These are phyloP conservation scores for Lycaon pictus DNA, from an alignment of 2,113 vertebrate genomes.

Conservation along the genomic window DNA sequence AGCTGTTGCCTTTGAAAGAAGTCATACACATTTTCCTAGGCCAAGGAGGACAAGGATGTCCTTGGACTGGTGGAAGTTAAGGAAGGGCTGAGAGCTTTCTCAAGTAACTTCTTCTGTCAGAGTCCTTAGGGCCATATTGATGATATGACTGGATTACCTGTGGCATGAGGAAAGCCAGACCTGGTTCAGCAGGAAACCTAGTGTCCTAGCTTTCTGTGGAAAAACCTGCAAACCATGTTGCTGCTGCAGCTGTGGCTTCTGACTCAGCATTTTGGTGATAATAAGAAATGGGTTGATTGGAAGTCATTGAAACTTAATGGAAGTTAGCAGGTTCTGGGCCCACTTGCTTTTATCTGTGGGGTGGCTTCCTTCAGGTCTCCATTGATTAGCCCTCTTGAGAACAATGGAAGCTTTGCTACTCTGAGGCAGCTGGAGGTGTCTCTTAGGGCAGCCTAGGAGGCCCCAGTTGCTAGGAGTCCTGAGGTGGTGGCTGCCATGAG, in stretches of 20 bases:
- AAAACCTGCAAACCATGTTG: neutral
- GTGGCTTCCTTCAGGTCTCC: slow-evolving; percentile 44
- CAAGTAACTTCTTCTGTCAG: neutral
- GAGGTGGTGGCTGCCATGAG: neutral
- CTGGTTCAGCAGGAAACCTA: neutral
- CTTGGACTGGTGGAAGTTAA: slow-evolving; percentile 3
- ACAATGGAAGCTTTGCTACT: slow-evolving; percentile 39
- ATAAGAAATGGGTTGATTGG: neutral
- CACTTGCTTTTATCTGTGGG: neutral
- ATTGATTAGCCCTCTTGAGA: slow-evolving; percentile 74
- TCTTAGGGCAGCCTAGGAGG: slow-evolving; percentile 30
- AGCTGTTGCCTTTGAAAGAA: slow-evolving; percentile 51
- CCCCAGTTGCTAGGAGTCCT: slow-evolving; percentile 62
- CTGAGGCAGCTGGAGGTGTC: neutral
- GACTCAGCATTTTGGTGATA: neutral
- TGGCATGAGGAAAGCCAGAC: neutral
- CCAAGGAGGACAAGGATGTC: neutral
- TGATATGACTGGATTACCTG: slow-evolving; percentile 17
- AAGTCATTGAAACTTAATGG: neutral
- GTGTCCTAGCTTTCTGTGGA: neutral
- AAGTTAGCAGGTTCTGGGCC: neutral
- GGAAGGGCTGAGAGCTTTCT: neutral
- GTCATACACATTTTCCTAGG: neutral
- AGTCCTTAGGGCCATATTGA: neutral
- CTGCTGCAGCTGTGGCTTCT: neutral